A percentile compares a stretch with the other conserved stretches of the same genome.
Conservation (phyloP, 2,888 invertebrate genomes). For the Calephelis perditalis region DNA sequence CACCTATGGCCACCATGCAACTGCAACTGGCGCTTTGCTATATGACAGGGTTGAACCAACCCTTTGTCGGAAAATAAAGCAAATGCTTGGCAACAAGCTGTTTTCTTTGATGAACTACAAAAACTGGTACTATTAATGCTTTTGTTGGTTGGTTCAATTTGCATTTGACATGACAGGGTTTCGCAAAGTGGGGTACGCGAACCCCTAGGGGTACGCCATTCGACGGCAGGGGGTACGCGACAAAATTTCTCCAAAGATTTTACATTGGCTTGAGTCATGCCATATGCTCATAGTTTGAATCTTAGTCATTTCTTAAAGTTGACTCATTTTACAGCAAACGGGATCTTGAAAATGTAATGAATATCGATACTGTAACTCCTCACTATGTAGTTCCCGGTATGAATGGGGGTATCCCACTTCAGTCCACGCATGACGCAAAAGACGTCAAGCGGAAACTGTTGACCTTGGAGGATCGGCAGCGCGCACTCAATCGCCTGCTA, state of each 20-base stretch:
- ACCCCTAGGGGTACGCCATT: no score
- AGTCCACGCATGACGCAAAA: background rate
- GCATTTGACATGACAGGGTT: no score
- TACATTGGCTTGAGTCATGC: background rate
- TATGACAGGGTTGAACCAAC: no score
- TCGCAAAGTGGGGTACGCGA: no score
- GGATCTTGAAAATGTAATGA: background rate
- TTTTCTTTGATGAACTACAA: conserved; percentile 82
- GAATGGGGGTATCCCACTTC: background rate
- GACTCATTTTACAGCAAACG: conserved; percentile 2
- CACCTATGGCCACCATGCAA: no score
- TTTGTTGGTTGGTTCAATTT: no score
- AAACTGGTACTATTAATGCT: no score
- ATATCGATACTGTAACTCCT: background rate
- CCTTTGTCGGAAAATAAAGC: conserved; percentile 66
- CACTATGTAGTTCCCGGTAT: background rate
- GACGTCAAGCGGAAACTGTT: background rate
- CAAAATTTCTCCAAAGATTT: conserved; percentile 10
- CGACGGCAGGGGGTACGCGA: no score
- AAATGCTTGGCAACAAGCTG: conserved; percentile 88
- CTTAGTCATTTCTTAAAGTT: conserved; percentile 6
- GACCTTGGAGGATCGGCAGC: background rate
- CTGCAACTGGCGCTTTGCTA: no score
- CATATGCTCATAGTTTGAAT: conserved; percentile 4
- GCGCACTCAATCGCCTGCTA: background rate